Conservation (phyloP, 2,888 invertebrate genomes). For the Periphyllus acericola region DNA sequence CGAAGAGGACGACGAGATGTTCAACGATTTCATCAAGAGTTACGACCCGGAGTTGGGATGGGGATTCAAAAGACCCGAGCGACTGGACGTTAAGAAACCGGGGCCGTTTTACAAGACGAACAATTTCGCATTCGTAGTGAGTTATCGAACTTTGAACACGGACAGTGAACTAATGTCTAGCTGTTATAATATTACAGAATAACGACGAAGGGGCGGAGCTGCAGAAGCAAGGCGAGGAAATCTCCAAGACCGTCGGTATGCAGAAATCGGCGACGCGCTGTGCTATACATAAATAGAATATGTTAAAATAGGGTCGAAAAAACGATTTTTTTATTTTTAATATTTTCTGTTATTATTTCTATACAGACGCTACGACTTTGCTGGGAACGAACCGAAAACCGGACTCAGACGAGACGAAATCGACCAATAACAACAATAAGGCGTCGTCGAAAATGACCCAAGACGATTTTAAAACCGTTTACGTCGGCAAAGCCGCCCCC, state of each 20-base stretch:
- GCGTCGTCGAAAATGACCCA: not conserved
- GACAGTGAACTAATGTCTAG: not conserved
- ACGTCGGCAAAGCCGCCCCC: not conserved
- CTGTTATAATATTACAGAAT: constrained; percentile 2
- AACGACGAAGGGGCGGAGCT: not conserved
- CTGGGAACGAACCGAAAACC: constrained; percentile 52
- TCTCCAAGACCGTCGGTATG: constrained; percentile 53
- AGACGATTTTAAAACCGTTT: constrained; percentile 45
- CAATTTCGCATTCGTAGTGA: constrained; percentile 70
- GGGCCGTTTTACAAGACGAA: constrained; percentile 83
- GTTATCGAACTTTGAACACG: not conserved
- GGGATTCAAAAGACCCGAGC: constrained; percentile 85
- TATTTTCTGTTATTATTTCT: not conserved
- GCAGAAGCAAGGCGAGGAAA: constrained; percentile 15
- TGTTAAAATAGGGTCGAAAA: not conserved
- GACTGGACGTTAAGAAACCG: constrained; percentile 94
- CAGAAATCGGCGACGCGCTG: too few species aligned
- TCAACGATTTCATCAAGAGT: constrained; percentile 41
- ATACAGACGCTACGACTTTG: constrained; percentile 47
- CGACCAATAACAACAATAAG: not conserved
- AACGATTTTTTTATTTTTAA: not conserved
- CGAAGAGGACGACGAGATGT: constrained; percentile 26
- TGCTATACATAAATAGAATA: not conserved
- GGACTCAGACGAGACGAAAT: not conserved
- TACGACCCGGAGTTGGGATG: constrained; percentile 52